Conservation (phyloP, 2,888 invertebrate species). For the Drosophila pseudotakahashii region DNA sequence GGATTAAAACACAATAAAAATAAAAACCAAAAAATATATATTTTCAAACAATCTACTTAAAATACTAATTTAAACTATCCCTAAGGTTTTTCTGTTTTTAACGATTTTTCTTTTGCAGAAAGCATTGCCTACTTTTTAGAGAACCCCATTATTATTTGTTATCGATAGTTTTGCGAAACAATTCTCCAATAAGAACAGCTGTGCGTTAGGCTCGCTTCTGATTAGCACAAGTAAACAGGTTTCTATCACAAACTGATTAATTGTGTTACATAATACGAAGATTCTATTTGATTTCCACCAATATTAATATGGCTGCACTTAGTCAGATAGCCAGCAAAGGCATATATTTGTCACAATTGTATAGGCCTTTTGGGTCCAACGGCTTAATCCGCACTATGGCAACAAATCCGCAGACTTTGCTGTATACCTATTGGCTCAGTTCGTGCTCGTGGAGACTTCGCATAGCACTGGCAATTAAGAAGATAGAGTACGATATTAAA, state of each 20-base stretch:
- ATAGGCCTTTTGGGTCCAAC: not conserved
- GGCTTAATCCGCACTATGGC: not conserved
- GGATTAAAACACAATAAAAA: too few relatives aligned
- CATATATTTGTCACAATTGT: not conserved
- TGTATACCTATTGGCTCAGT: constrained; percentile 96
- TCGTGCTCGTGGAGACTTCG: constrained; percentile 97
- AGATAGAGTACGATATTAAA: constrained; percentile 96
- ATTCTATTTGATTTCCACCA: not conserved
- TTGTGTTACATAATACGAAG: not conserved
- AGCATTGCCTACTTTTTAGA: constrained; percentile 25
- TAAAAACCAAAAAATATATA: too few relatives aligned
- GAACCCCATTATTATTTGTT: accelerated
- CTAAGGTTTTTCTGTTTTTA: too few relatives aligned
- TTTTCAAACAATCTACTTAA: too few relatives aligned
- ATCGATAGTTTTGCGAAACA: constrained; percentile 39
- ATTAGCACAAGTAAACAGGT: constrained; percentile 1
- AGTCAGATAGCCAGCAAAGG: not conserved
- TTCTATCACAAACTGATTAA: not conserved
- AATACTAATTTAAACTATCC: too few relatives aligned
- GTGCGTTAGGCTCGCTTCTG: not conserved
- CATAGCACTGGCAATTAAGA: constrained; percentile 95
- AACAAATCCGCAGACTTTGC: constrained; percentile 85
- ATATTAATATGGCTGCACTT: constrained; percentile 14
- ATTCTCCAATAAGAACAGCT: constrained; percentile 11
- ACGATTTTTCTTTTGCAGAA: not conserved